phyloP scores from a whole-genome alignment of 30 jellyfish, hydroid and myxozoan genomes.

The Cassiopea xamachana region DNA sequence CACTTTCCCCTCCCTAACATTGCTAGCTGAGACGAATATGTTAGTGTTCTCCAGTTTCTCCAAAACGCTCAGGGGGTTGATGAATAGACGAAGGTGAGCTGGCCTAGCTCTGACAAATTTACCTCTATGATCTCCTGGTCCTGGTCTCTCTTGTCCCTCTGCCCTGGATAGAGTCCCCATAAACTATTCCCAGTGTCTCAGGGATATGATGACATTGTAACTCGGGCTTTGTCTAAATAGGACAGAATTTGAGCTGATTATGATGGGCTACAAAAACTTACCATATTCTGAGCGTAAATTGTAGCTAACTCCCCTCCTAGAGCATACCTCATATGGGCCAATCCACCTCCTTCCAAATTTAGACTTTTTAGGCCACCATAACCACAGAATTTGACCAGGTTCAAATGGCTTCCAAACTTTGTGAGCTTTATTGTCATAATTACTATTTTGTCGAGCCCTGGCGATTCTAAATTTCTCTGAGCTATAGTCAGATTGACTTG shows the following conservation, averaged over 20 bases:
- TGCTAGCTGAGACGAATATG: background rate
- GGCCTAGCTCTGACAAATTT: background rate
- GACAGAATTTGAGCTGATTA: constrained; percentile 15
- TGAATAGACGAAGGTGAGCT: constrained; percentile 8
- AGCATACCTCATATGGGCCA: background rate
- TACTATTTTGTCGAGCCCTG: constrained; percentile 8
- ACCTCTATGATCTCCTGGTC: background rate
- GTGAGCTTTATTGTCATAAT: background rate
- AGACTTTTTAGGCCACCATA: constrained; percentile 12
- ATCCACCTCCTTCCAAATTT: constrained; percentile 2
- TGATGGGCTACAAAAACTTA: background rate
- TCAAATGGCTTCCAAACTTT: background rate
- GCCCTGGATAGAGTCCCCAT: background rate
- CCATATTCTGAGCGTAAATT: background rate
- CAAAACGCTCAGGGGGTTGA: constrained; percentile 23
- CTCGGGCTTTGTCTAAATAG: background rate
- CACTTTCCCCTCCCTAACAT: background rate
- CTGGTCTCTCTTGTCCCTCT: background rate
- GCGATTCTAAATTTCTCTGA: constrained; percentile 5
- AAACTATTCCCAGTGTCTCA: constrained; percentile 14
- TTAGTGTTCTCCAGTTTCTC: constrained; percentile 12
- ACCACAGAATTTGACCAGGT: background rate
- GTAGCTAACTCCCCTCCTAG: background rate
- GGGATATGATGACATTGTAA: background rate
- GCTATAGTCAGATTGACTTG: constrained; percentile 32